A percentile compares a stretch with the other conserved stretches of the same genome.
Evolutionary conservation across 2,113 vertebrate species (phyloP).

Genomic region (Nothocercus julius): DNA sequence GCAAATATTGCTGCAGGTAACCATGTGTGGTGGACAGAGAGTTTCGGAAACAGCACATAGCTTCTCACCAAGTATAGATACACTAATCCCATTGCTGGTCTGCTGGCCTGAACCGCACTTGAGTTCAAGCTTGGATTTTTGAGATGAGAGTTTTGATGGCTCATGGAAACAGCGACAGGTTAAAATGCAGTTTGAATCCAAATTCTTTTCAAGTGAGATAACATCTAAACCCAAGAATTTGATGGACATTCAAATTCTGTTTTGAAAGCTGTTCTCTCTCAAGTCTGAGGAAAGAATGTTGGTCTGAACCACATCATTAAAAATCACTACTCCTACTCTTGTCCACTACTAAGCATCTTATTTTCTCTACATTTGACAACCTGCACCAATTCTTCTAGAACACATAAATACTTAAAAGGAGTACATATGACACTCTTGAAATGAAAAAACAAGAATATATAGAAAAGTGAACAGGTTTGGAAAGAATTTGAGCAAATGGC

Average conservation of each 20-base stretch:
- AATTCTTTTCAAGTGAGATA: background rate
- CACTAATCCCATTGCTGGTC: background rate
- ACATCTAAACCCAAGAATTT: background rate
- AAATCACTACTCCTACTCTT: background rate
- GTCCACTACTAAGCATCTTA: background rate
- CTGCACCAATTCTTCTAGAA: background rate
- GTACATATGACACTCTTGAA: background rate
- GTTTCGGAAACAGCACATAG: background rate
- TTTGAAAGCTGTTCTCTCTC: background rate
- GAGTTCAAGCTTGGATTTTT: background rate
- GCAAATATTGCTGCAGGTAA: constrained; percentile 16
- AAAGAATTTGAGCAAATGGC: background rate
- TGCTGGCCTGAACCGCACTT: background rate
- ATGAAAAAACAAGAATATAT: rapidly evolving
- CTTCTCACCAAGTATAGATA: background rate
- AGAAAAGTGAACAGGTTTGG: background rate
- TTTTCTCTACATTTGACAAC: background rate
- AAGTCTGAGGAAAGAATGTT: background rate
- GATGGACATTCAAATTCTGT: background rate
- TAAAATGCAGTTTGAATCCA: background rate
- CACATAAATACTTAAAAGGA: background rate
- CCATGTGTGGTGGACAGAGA: background rate
- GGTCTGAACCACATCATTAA: background rate
- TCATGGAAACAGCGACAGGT: background rate
- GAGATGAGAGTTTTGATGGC: background rate